phyloP scores from a whole-genome alignment of 2,888 invertebrate species.

The Plebejus melissa region DNA sequence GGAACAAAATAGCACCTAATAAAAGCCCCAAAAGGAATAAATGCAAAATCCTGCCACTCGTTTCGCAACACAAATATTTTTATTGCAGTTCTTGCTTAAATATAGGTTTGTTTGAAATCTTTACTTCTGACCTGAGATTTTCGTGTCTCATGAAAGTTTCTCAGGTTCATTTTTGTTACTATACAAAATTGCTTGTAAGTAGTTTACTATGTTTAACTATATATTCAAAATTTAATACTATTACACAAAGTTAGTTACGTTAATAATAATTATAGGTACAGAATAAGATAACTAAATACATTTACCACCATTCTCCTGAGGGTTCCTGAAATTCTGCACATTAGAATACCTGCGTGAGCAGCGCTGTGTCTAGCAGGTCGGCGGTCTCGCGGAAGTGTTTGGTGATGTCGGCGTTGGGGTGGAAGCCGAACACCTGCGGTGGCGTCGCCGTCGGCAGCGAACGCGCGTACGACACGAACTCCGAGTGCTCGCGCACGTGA shows the following conservation, averaged over 20 bases:
- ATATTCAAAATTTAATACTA: not conserved
- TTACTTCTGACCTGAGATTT: not conserved
- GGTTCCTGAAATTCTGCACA: not conserved
- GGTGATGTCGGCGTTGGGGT: conserved; percentile 94
- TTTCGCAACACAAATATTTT: conserved; percentile 9
- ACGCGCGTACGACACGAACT: conserved; percentile 82
- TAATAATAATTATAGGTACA: too few species aligned
- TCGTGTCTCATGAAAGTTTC: too few species aligned
- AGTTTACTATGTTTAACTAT: not conserved
- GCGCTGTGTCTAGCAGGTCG: conserved; percentile 84
- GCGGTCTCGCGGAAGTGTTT: conserved; percentile 94
- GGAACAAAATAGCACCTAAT: conserved; percentile 32
- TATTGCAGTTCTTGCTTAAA: not conserved
- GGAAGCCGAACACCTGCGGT: conserved; percentile 94
- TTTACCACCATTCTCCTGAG: too few species aligned
- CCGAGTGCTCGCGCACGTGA: conserved; percentile 83
- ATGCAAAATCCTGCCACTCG: conserved; percentile 2
- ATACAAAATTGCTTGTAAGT: too few species aligned
- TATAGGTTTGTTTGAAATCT: not conserved
- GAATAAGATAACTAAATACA: too few species aligned
- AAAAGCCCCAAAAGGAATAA: conserved; percentile 37
- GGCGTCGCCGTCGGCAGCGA: conserved; percentile 87
- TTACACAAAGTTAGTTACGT: too few species aligned
- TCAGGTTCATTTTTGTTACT: too few species aligned
- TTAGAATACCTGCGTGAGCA: conserved; percentile 83